A percentile compares a stretch with the other conserved stretches of the same genome.
phyloP scores from a whole-genome alignment of 2,888 invertebrate genomes.

The Gastracanthus pulcherrimus region DNA sequence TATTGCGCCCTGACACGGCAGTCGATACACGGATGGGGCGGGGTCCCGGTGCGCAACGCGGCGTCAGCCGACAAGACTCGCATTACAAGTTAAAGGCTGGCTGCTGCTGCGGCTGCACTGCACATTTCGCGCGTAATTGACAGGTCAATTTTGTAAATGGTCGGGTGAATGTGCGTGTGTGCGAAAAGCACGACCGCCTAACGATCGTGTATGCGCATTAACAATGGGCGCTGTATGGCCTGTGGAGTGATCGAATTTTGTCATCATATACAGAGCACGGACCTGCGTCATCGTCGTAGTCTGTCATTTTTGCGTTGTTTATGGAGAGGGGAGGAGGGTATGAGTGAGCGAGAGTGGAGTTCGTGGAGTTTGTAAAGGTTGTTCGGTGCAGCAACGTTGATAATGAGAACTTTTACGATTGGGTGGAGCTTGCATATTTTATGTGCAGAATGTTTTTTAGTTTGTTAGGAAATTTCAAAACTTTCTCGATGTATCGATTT shows the following conservation, averaged over 20 bases:
- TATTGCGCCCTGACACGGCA: constrained; percentile 63
- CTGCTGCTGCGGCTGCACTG: background rate
- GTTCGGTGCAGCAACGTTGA: background rate
- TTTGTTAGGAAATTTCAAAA: no score
- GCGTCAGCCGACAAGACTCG: constrained; percentile 41
- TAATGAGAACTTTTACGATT: no score
- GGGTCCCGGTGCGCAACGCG: constrained; percentile 61
- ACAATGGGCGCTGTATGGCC: no score
- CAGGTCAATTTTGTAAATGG: constrained; percentile 56
- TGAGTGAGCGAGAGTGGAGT: background rate
- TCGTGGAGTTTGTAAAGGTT: background rate
- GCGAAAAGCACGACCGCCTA: background rate
- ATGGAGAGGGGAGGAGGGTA: no score
- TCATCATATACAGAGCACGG: no score
- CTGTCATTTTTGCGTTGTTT: background rate
- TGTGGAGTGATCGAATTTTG: no score
- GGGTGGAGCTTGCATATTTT: no score
- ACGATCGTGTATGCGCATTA: no score
- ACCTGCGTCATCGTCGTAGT: background rate
- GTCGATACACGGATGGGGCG: constrained; percentile 69
- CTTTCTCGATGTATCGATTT: no score
- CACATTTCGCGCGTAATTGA: constrained; percentile 46
- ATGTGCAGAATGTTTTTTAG: no score
- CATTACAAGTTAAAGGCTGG: constrained; percentile 50
- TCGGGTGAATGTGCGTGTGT: background rate